phyloP scores from a whole-genome alignment of 2,888 invertebrate species.

The Drosophila aldrichi region DNA sequence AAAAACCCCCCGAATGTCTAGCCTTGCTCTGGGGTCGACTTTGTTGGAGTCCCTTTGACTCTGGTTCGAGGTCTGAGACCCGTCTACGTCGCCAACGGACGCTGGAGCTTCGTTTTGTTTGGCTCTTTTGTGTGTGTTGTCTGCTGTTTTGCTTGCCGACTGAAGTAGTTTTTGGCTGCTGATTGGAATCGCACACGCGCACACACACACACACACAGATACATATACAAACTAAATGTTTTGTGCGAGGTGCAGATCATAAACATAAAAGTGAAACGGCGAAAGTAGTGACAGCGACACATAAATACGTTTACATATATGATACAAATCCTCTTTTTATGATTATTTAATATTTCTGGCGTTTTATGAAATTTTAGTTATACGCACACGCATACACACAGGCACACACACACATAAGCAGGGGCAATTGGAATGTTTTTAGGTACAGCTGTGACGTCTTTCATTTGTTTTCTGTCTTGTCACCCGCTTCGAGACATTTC shows the following conservation, averaged over 20 bases:
- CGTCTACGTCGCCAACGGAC: conserved; percentile 21
- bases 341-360: conserved; percentile 74
- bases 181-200: conserved; percentile 72
- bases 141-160: conserved; percentile 43
- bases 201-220: conserved; percentile 35
- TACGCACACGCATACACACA: conserved; percentile 35
- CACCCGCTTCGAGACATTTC: conserved; percentile 60
- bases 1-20: conserved; percentile 27
- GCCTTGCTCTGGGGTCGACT: conserved; percentile 22
- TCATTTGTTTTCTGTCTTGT: conserved; percentile 13
- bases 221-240: conserved; percentile 10
- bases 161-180: conserved; percentile 61
- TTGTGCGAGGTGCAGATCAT: conserved; percentile 52
- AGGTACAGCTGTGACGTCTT: conserved; percentile 47
- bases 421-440: conserved; percentile 54
- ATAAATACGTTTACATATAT: conserved; percentile 70
- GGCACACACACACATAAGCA: conserved; percentile 3
- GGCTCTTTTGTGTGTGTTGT: conserved; percentile 36
- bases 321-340: conserved; percentile 65
- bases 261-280: conserved; percentile 67
- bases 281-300: conserved; percentile 54
- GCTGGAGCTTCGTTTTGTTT: conserved; percentile 43
- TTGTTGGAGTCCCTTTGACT: conserved; percentile 28
- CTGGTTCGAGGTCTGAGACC: conserved; percentile 32
- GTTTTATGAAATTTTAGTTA: conserved; percentile 73